Conservation (phyloP, 2,888 invertebrate genomes). For the Caenorhabditis sp. region DNA sequence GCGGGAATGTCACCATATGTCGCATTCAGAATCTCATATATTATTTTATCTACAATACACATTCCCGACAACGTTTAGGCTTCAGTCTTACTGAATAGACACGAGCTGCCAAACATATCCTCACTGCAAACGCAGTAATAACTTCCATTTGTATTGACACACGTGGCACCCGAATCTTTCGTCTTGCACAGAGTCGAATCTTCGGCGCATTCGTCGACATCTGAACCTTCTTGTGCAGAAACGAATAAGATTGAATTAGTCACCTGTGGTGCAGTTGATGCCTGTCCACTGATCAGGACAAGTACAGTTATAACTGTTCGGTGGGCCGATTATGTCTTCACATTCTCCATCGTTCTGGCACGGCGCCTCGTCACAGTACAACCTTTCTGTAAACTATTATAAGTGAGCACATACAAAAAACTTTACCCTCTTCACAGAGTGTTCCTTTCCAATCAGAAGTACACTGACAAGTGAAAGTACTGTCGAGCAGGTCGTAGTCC, state of each 20-base stretch:
- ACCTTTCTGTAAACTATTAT: conserved; percentile 15
- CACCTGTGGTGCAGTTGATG: conserved; percentile 31
- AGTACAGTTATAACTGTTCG: conserved; percentile 52
- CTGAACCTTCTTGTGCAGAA: neutral
- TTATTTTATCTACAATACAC: conserved; percentile 39
- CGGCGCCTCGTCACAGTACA: conserved; percentile 39
- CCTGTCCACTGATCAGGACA: conserved; percentile 50
- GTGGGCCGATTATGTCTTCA: conserved; percentile 47
- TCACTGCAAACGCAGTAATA: conserved; percentile 48
- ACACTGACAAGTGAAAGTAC: conserved; percentile 48
- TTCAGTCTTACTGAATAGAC: conserved; percentile 37
- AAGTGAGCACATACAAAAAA: neutral
- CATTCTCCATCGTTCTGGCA: conserved; percentile 56
- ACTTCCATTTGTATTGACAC: conserved; percentile 54
- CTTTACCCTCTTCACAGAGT: conserved; percentile 33
- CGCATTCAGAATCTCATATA: conserved; percentile 52
- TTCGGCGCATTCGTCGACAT: conserved; percentile 50
- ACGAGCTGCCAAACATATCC: conserved; percentile 44
- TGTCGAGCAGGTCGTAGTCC: conserved; percentile 33
- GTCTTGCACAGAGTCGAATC: conserved; percentile 45
- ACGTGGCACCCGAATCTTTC: conserved; percentile 43
- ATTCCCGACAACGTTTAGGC: too few species aligned
- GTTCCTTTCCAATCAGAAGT: conserved; percentile 30
- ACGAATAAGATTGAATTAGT: neutral
- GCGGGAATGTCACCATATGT: conserved; percentile 43